Conservation (phyloP, 2,113 vertebrate genomes). For the Crypturellus undulatus region DNA sequence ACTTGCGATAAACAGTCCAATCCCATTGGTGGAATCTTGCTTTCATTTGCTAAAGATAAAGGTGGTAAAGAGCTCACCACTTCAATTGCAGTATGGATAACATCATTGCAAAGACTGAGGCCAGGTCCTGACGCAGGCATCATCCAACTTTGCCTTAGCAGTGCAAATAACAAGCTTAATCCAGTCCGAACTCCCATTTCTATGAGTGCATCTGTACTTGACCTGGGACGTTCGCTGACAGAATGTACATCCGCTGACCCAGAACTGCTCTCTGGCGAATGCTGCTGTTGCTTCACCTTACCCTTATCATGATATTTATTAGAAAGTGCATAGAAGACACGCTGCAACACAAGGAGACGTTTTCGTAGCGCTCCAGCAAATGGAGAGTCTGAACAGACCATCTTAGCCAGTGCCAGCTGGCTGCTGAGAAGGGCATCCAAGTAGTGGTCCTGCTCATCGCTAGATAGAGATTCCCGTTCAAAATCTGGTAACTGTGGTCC, state of each 20-base stretch:
- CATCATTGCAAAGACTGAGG: constrained; percentile 92
- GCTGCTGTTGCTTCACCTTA: constrained; percentile 95
- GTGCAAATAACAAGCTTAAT: constrained; percentile 91
- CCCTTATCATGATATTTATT: constrained; percentile 98
- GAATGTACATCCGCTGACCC: constrained; percentile 91
- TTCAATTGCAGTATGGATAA: constrained; percentile 94
- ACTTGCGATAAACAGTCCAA: constrained; percentile 97
- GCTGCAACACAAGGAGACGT: constrained; percentile 93
- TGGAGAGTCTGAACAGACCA: constrained; percentile 97
- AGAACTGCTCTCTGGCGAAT: constrained; percentile 90
- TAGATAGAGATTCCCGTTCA: constrained; percentile 95
- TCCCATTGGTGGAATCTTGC: constrained; percentile 97
- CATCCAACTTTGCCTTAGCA: constrained; percentile 97
- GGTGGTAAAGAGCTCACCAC: constrained; percentile 94
- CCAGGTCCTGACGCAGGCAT: constrained; percentile 83
- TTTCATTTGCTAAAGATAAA: constrained; percentile 93
- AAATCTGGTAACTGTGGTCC: constrained; percentile 98
- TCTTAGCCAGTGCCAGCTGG: constrained; percentile 97
- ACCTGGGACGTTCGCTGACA: constrained; percentile 92
- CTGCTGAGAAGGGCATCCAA: constrained; percentile 95
- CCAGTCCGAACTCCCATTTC: constrained; percentile 98
- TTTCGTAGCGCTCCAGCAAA: constrained; percentile 94
- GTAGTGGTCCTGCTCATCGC: constrained; percentile 99
- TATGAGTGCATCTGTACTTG: constrained; percentile 94
- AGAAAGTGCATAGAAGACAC: constrained; percentile 96